A percentile compares a stretch with the other conserved stretches of the same genome.
These are phyloP conservation scores for Syncerus caffer DNA, from an alignment of 2,797 vertebrate species.

Conservation along the genomic window DNA sequence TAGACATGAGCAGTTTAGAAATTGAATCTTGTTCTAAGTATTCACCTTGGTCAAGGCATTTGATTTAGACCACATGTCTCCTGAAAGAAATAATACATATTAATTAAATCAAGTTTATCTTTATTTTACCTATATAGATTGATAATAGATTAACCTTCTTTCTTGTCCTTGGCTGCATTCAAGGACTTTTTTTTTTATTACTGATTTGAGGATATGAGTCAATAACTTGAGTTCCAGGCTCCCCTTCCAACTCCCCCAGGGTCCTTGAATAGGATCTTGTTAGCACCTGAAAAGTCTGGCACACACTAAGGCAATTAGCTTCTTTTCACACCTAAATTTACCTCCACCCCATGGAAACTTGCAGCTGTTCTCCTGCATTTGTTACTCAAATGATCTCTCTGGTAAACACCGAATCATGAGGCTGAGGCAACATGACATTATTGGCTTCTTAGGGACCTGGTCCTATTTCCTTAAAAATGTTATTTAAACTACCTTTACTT, in stretches of 20 bases:
- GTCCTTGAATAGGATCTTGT: slow-evolving; percentile 36
- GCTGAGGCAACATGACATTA: background rate
- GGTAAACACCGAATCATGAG: slow-evolving; percentile 44
- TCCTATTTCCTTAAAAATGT: background rate
- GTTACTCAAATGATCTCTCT: slow-evolving; percentile 56
- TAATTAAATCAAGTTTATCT: background rate
- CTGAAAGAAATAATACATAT: background rate
- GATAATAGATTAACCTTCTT: background rate
- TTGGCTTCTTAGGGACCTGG: background rate
- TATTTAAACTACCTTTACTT: background rate
- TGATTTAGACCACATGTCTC: background rate
- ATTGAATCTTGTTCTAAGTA: background rate
- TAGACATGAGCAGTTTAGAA: background rate
- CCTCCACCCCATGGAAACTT: slow-evolving; percentile 54
- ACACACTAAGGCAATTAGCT: slow-evolving; percentile 56
- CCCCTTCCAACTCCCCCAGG: background rate
- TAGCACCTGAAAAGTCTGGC: slow-evolving; percentile 68
- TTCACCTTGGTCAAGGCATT: background rate
- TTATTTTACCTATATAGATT: background rate
- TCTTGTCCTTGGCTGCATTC: background rate
- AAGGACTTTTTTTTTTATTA: background rate
- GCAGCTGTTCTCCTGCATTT: slow-evolving; percentile 54
- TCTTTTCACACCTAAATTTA: slow-evolving; percentile 63
- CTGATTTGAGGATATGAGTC: background rate
- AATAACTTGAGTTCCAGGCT: background rate